Base-by-base conservation (phyloP, 2,797 vertebrate genomes). In the Otolemur crassicaudatus region DNA sequence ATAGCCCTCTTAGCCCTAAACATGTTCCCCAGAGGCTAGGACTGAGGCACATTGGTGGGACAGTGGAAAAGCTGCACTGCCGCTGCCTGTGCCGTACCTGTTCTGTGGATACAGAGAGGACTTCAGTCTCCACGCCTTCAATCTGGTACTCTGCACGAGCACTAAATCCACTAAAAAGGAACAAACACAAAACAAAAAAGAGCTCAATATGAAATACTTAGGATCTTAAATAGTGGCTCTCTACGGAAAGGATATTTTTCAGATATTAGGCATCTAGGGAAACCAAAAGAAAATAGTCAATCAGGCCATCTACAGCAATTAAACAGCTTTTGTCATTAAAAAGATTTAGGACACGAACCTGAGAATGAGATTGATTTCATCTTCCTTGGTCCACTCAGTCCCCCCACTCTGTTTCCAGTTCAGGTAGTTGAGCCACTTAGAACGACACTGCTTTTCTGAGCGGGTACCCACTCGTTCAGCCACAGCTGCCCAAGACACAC, bases 331-430 rank as follows among this genome's bases (percentile, higher is more conserved):
- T 76, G 53, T 88, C 67, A 85, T 43, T 53, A 83, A 46, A 46
- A 70, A 94, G 34, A 92, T 58, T 91, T 53, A 97, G 82, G 40
- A 60, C 76, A 98, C 98, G 67, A 98, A 99, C 99, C 99, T 99
- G 97, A 99, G 97, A 88, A 99, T 99, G 17, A 99, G 99, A 98
- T 99, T 99, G 96, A 99, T 99, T 98, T 99, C 99, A 84, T 99
- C 99, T 94, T 99, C 99, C 98, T 99, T 99, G 96, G 99, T 99
- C 99, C 99, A 99, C 94, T 99, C 99, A 0, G 99, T 99, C 40
- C 99, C 99, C 34, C 99, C 99, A 37, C 99, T 99, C 97, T 99
- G 99, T 96, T 99, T 99, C 99, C 99, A 99, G 99, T 99, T 99
- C 95, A 99, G 99, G 98, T 99, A 99, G 98, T 99, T 99, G 91